phyloP scores from a whole-genome alignment of 2,888 invertebrate genomes.

The Thalpophila matura region DNA sequence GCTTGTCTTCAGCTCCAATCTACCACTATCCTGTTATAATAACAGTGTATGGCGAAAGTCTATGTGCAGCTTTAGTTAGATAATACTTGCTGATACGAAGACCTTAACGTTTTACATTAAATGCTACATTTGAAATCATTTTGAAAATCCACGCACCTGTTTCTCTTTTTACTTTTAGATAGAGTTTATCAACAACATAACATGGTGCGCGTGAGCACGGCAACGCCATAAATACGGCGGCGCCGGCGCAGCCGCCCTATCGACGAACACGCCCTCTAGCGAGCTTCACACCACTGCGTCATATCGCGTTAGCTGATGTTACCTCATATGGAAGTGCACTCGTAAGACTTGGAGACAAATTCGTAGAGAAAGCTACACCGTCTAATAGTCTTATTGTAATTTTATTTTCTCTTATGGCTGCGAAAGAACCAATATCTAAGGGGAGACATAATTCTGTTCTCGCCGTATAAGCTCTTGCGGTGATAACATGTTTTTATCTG shows the following conservation, averaged over 20 bases:
- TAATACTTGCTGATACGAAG: slow-evolving; percentile 14
- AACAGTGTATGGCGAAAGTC: slow-evolving; percentile 42
- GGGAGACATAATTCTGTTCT: slow-evolving; percentile 15
- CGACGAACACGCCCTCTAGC: slow-evolving; percentile 66
- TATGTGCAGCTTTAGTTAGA: slow-evolving; percentile 29
- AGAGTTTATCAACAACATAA: slow-evolving; percentile 74
- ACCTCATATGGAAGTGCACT: slow-evolving; percentile 62
- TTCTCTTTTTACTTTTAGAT: slow-evolving; percentile 70
- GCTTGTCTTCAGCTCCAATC: slow-evolving; percentile 46
- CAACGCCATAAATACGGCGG: slow-evolving; percentile 72
- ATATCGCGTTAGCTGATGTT: slow-evolving; percentile 57
- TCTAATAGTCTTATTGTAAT: slow-evolving; percentile 53
- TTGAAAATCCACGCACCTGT: slow-evolving; percentile 49
- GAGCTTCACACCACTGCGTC: slow-evolving; percentile 56
- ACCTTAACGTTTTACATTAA: slow-evolving; percentile 14
- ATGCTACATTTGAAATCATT: slow-evolving; percentile 45
- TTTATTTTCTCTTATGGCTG: slow-evolving; percentile 43
- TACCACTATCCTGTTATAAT: slow-evolving; percentile 42
- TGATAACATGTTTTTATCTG: slow-evolving; percentile 40
- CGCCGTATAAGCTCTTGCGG: slow-evolving; percentile 28
- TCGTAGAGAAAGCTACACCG: slow-evolving; percentile 53
- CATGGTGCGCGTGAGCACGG: slow-evolving; percentile 71
- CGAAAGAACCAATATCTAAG: slow-evolving; percentile 22
- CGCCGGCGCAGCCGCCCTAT: slow-evolving; percentile 69
- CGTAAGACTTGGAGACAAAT: slow-evolving; percentile 56